Evolutionary conservation across 2,888 invertebrate genomes (phyloP).

Genomic region (Norana najaformis): DNA sequence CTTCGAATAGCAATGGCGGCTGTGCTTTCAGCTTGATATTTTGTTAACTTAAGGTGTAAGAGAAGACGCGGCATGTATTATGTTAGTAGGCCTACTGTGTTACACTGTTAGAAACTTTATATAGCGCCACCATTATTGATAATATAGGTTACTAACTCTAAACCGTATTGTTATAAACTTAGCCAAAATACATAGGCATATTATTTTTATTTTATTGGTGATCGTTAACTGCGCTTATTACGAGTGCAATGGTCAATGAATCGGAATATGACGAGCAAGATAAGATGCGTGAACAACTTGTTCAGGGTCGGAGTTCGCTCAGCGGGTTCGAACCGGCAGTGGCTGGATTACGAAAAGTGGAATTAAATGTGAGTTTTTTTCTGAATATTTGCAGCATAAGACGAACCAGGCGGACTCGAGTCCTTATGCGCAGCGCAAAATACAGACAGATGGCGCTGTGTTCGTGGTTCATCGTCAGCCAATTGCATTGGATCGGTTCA

Average conservation of each 20-base stretch:
- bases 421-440: constrained; percentile 27
- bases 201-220: background rate
- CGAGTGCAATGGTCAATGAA: no score
- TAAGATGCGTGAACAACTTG: background rate
- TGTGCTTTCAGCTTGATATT: no score
- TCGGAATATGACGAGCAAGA: no score
- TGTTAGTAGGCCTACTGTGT: no score
- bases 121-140: no score
- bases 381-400: constrained; percentile 21
- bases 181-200: background rate
- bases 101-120: no score
- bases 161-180: no score
- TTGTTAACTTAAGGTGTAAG: no score
- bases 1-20: no score
- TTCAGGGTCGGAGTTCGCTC: background rate
- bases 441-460: constrained; percentile 56
- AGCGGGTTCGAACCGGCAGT: background rate
- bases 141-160: no score
- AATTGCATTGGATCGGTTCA: constrained; percentile 64
- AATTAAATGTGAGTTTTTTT: background rate
- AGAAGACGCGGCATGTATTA: no score
- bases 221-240: no score
- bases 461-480: constrained; percentile 65
- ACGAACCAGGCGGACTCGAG: background rate
- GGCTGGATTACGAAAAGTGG: background rate